phyloP scores from a whole-genome alignment of 2,888 invertebrate genomes.

The Lottia gigantea region DNA sequence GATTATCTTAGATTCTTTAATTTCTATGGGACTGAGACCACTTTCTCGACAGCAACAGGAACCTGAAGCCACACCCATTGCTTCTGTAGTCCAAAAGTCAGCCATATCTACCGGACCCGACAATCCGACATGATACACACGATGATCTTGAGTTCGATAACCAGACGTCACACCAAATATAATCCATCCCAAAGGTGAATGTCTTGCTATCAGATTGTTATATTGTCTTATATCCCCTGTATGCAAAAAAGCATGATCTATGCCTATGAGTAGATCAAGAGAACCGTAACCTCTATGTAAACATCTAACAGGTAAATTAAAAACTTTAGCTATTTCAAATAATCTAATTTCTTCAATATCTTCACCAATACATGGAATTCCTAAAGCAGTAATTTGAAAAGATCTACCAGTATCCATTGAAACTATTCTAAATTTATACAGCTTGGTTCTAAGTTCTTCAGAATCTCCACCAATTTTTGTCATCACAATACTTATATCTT shows the following conservation, averaged over 20 bases:
- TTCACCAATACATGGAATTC: background rate
- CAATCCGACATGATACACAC: background rate
- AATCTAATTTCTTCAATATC: background rate
- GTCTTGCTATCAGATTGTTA: background rate
- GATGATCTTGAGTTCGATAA: background rate
- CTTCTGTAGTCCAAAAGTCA: background rate
- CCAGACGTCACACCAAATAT: background rate
- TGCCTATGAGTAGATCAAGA: background rate
- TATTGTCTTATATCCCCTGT: background rate
- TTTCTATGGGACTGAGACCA: background rate
- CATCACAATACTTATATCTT: background rate
- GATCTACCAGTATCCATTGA: background rate
- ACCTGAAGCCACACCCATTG: background rate
- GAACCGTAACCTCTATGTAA: background rate
- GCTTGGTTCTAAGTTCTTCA: background rate
- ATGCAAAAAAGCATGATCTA: background rate
- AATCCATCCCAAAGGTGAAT: background rate
- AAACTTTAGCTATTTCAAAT: background rate
- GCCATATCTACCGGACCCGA: background rate
- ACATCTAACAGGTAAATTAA: background rate
- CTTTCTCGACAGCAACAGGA: background rate
- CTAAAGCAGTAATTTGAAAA: background rate
- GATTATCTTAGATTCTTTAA: background rate
- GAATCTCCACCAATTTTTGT: background rate
- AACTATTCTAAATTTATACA: background rate